A percentile compares a stretch with the other conserved stretches of the same genome.
These are phyloP conservation scores for Scytalopus superciliaris DNA, from an alignment of 2,113 vertebrate species.

Conservation along the genomic window DNA sequence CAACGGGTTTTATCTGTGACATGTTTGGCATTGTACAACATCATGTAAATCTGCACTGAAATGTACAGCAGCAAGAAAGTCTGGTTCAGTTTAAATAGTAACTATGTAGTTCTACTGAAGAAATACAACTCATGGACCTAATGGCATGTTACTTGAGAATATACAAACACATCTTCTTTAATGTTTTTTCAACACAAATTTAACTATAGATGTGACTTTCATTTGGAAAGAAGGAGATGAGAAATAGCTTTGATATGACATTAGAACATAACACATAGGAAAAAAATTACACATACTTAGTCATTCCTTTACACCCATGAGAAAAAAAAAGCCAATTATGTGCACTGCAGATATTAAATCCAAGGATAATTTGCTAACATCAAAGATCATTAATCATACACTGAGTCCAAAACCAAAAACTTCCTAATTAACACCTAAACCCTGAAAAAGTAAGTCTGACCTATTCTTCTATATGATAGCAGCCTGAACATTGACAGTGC, in stretches of 20 bases:
- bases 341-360: background rate
- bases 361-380: background rate
- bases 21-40: rapidly evolving
- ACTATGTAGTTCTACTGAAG: background rate
- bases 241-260: background rate
- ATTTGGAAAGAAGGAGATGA: background rate
- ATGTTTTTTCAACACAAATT: background rate
- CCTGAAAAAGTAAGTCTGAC: background rate
- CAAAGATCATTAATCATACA: background rate
- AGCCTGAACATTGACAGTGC: background rate
- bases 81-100: background rate
- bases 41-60: background rate
- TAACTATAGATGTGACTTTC: background rate
- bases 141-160: background rate
- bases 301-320: background rate
- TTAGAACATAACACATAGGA: background rate
- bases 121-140: background rate
- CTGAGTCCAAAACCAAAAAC: background rate
- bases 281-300: background rate
- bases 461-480: background rate
- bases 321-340: background rate
- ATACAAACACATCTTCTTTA: background rate
- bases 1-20: background rate
- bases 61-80: background rate
- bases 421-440: background rate